Base-by-base conservation (phyloP, 2,797 vertebrate genomes). In the Rhyacichthys aspro region DNA sequence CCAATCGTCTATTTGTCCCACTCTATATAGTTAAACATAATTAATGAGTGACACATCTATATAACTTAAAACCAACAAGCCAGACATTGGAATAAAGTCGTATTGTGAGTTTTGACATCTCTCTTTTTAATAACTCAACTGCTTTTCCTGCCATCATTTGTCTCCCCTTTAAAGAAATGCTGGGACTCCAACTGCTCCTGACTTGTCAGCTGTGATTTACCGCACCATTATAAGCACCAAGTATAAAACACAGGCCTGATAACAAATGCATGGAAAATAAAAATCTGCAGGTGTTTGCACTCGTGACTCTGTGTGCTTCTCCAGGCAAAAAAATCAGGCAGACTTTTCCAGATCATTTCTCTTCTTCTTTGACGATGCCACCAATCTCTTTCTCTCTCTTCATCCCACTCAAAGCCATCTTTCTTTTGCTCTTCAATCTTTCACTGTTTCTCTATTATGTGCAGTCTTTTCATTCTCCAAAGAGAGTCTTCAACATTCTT, bases 201-300 rank as follows among this genome's bases (percentile, higher is more conserved):
- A 70, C 68, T 69, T 81, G 84, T 84, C 84, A 77, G 67, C 73
- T 47, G 71, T 83, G 84, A 84, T 86, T 84, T 84, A 84, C 78
- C 53, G 47, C 65, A 28, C 76, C 78, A 79, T 82, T 83, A 83
- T 38, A n/a, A 39, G 67, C 23, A 42, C 23, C 11, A 23, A 5
- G 81, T 57, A 76, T 78, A 77, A 86, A 83, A 80, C 76, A 79
- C 57, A 4, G 58, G 48, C 12, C 74, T 74, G 78, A 85, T 76
- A 83, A 86, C 78, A 82, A 80, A 85, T 84, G 80, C 78, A 83
- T 71, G 55, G 72, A 69, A 65, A 79, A 80, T 83, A 79, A 71
- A 69, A 82, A 78, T 74, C 63, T 80, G 79, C 82, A 80, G 81
- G 70, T 86, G 80, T 83, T 85, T 74, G 74, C 76, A 71, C 52